Percentiles rank a stretch among this genome's conserved stretches.
These are phyloP conservation scores for Turnix velox DNA, from an alignment of 2,113 vertebrate species.

Conservation along the genomic window DNA sequence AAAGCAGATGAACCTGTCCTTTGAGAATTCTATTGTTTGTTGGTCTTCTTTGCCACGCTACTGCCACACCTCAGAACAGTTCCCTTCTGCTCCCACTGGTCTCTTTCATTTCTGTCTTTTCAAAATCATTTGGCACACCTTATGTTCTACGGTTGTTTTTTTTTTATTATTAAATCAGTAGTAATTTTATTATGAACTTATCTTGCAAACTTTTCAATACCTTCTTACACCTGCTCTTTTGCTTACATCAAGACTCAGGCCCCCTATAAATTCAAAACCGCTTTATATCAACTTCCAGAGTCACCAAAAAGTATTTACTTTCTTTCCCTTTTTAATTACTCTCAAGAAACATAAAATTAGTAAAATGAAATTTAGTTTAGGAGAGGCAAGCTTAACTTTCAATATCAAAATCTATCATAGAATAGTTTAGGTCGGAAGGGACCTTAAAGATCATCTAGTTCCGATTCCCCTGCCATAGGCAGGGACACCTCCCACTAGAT, in stretches of 20 bases:
- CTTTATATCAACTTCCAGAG: not conserved
- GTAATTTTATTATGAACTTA: not conserved
- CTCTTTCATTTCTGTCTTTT: not conserved
- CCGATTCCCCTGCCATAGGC: too few species aligned
- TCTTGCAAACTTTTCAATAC: not conserved
- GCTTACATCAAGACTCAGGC: not conserved
- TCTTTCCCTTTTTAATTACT: not conserved
- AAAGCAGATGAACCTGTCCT: slow-evolving; percentile 44
- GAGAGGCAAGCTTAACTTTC: not conserved
- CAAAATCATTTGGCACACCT: not conserved
- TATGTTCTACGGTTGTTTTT: not conserved
- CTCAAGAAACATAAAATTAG: not conserved
- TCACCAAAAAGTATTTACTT: not conserved
- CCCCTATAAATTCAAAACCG: not conserved
- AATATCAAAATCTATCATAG: not conserved
- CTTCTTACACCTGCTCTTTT: not conserved
- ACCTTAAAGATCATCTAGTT: too few species aligned
- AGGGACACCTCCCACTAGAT: too few species aligned
- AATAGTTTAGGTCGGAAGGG: too few species aligned
- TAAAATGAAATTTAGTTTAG: not conserved
- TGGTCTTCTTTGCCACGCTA: not conserved
- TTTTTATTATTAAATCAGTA: not conserved
- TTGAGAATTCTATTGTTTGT: not conserved
- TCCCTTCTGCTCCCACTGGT: not conserved
- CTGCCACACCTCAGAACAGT: not conserved